A percentile compares a stretch with the other conserved stretches of the same genome.
These are phyloP conservation scores for Cepaea hortensis DNA, from an alignment of 2,888 invertebrate species.

Conservation along the genomic window DNA sequence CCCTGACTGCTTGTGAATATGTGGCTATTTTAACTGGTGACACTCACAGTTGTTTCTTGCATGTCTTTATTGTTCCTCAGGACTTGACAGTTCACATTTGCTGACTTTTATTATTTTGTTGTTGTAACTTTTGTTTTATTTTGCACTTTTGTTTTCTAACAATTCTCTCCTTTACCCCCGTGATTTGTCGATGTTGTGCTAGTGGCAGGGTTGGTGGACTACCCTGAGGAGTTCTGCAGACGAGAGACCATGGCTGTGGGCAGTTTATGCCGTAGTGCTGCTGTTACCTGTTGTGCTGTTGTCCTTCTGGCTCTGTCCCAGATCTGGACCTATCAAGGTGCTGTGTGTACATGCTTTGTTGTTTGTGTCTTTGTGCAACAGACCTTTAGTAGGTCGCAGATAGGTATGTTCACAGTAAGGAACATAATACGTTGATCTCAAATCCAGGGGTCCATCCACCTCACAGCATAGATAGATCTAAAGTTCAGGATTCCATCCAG, in stretches of 20 bases:
- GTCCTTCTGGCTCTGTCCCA: constrained; percentile 86
- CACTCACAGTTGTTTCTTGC: neutral
- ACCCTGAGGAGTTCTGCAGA: constrained; percentile 86
- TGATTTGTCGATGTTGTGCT: constrained; percentile 9
- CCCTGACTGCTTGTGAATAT: no score
- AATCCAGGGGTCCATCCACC: no score
- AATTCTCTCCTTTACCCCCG: neutral
- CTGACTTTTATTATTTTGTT: neutral
- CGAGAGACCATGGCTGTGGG: constrained; percentile 94
- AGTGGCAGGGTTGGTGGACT: constrained; percentile 83
- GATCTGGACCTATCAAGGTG: constrained; percentile 73
- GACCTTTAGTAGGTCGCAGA: no score
- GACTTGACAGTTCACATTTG: neutral
- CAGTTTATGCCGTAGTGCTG: constrained; percentile 86
- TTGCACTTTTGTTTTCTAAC: neutral
- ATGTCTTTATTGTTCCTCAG: neutral
- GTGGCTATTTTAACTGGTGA: no score
- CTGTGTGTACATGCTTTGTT: neutral
- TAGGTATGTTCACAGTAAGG: no score
- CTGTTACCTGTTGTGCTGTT: constrained; percentile 87
- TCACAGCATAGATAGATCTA: no score
- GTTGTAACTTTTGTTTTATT: neutral
- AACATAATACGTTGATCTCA: no score
- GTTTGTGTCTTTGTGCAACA: no score
- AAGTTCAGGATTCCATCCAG: no score